Base-by-base conservation (phyloP, 1,140 invertebrate genomes). In the Belonocnema kinseyi region DNA sequence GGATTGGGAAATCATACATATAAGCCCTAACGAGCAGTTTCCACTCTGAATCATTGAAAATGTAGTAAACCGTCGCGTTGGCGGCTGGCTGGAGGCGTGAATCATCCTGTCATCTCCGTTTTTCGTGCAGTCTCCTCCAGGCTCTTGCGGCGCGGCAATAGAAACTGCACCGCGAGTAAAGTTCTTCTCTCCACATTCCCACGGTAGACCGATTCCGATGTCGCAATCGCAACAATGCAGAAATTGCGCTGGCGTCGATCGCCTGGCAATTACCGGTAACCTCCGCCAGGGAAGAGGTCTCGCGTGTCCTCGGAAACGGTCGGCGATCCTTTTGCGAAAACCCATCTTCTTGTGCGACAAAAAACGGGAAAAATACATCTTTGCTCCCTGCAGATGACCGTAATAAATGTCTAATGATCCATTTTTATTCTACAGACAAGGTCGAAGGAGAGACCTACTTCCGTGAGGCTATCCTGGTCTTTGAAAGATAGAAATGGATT, bases 171-270 rank as follows among this genome's bases (percentile, higher is more conserved):
- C 26, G 75, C 77, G 78, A 77, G 79, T 82, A 75, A 76, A 74
- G 79, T 77, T 76, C 53, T 73, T 76, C 51, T 74, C 56, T 78
- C 58, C 52, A 40, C 75, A 86, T 88, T 89, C 88, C 86, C 87
- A 88, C 87, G 87, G 78, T 85, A 82, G 75, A 81, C 80, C 83
- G 82, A 84, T 88, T 80, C 80, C 83, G 82, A 84, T 88, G 83
- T 88, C 84, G 88, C 86, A 85, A 89, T 87, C 83, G 85, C 83
- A 86, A 88, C 84, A 88, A 88, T 88, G 85, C 82, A 86, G 85
- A 86, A 88, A 87, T 86, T 85, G 78, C 79, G 81, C 33, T 76
- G 78, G 74, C 76, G 76, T 80, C 82, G 82, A 87, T 85, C 79
- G 82, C 77, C 72, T 82, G 79, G 82, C 84, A 85, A 85, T 85